Conservation (phyloP, 2,888 invertebrate genomes). For the Heteromyza rotundicornis region DNA sequence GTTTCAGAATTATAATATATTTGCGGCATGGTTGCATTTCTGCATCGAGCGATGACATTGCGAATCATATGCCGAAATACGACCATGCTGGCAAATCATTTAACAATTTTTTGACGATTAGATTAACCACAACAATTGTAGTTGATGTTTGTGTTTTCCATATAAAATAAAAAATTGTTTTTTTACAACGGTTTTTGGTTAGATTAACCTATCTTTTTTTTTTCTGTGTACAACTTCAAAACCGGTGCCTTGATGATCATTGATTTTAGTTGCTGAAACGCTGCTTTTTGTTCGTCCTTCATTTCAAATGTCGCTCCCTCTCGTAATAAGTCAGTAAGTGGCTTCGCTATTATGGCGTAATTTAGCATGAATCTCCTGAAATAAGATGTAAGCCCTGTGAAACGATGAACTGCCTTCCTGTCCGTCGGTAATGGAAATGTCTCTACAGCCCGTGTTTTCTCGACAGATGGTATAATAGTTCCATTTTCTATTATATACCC, state of each 20-base stretch:
- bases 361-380: slow-evolving; percentile 30
- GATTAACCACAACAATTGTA: too few relatives aligned
- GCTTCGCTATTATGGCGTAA: slow-evolving; percentile 41
- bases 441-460: slow-evolving; percentile 13
- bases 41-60: too few relatives aligned
- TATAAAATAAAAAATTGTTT: too few relatives aligned
- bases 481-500: slow-evolving; percentile 16
- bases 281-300: slow-evolving; percentile 7
- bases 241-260: slow-evolving; percentile 18
- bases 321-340: slow-evolving; percentile 39
- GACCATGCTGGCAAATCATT: too few relatives aligned
- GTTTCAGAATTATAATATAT: too few relatives aligned
- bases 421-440: slow-evolving; percentile 6
- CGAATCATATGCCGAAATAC: too few relatives aligned
- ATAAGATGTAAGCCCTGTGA: slow-evolving; percentile 17
- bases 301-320: slow-evolving; percentile 19
- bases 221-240: slow-evolving; percentile 24
- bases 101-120: too few relatives aligned
- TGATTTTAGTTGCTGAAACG: slow-evolving; percentile 17
- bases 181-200: too few relatives aligned
- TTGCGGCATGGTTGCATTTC: too few relatives aligned
- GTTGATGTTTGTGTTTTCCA: too few relatives aligned
- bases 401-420: slow-evolving; percentile 11
- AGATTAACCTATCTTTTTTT: too few relatives aligned
- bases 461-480: slow-evolving; percentile 6